Percentiles rank a stretch among this genome's conserved stretches.
phyloP scores from a whole-genome alignment of 1,140 invertebrate genomes.

The Ceratosolen solmsi region DNA sequence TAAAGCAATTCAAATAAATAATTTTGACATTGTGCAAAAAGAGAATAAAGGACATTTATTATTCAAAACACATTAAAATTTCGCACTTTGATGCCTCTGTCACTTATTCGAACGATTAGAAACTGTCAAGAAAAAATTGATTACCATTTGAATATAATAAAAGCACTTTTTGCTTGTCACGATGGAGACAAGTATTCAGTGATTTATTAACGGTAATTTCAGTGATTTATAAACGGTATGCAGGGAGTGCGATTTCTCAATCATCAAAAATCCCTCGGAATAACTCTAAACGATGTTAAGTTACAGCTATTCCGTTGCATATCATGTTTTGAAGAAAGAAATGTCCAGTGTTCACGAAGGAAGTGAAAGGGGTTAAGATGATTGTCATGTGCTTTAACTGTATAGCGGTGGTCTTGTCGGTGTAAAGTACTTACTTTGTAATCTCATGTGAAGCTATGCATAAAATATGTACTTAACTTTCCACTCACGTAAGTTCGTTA shows the following conservation, averaged over 20 bases:
- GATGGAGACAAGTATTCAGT: background rate
- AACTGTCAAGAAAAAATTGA: too few relatives aligned
- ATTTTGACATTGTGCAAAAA: too few relatives aligned
- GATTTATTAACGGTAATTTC: background rate
- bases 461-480: constrained; percentile 8
- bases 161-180: too few relatives aligned
- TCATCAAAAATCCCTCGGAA: background rate
- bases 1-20: too few relatives aligned
- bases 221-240: background rate
- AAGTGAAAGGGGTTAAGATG: constrained; percentile 21
- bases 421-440: background rate
- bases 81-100: too few relatives aligned
- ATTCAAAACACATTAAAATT: too few relatives aligned
- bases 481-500: background rate
- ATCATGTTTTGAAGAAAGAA: background rate
- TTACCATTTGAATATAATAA: too few relatives aligned
- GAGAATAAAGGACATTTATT: too few relatives aligned
- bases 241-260: background rate
- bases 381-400: background rate
- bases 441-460: background rate
- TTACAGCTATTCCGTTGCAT: background rate
- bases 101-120: too few relatives aligned
- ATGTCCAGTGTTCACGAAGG: background rate
- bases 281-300: background rate
- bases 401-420: background rate